Evolutionary conservation across 2,113 vertebrate species (phyloP), one percentile per base, ranked within the genome.

Genomic region (Poeciliopsis retropinna): DNA sequence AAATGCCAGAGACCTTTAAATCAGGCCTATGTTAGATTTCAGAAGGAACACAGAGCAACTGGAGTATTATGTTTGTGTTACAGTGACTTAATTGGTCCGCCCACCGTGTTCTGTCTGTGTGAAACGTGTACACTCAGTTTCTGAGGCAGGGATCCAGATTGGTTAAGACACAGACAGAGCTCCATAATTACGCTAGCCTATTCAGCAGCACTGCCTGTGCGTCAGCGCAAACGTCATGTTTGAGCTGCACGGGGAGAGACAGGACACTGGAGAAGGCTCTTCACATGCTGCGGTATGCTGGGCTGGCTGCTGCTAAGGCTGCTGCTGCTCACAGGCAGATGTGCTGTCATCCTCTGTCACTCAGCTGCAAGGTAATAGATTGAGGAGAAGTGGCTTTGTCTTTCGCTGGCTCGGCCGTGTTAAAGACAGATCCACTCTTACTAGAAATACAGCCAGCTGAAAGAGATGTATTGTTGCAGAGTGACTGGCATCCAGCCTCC

Each of bases 181-280:
- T 87, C 74, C 78, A 81, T 91, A 89, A 92, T 92, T 89, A 85
- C 78, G 44, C 81, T 88, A 66, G 39, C 88, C 76, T 87, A 88
- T 92, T 90, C 90, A 91, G 84, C 70, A 78, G 87, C 75, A 78
- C 68, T 77, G 87, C 68, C 82, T 67, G 87, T 93, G 90, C 92
- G 89, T 93, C 92, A 93, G 83, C 51, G 76, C 85, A 60, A 79
- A 85, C 89, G 89, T 93, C 92, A 93, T 75, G 70, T 85, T 82
- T 63, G 81, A 91, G 85, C 72, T 47, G 72, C 80, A 39, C 32
- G 17, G 61, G 17, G 25, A 80, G 82, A 72, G 76, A 88, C 54
- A 75, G 77, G 78, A 69, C 47, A 77, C 34, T 12, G 75, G 32
- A 44, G 67, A 54, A 32, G 65, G 29, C 19, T 75, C 73, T 68